Evolutionary conservation across 2,797 vertebrate species (phyloP).

Genomic region (Schizopygopsis malacanthus): DNA sequence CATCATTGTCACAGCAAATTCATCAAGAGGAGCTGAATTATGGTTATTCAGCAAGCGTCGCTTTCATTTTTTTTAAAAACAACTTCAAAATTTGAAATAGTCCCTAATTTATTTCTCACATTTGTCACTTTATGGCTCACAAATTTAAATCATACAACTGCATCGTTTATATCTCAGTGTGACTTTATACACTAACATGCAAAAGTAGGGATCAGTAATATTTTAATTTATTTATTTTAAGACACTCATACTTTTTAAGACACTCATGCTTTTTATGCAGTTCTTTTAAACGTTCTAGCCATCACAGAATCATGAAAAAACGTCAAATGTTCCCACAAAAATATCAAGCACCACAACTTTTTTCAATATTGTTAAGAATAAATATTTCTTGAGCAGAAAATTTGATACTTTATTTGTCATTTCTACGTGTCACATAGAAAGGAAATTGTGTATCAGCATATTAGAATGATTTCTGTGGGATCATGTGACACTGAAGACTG

Average conservation of each 20-base stretch:
- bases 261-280: too few species aligned
- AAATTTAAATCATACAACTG: not conserved
- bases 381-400: not conserved
- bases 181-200: not conserved
- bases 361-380: not conserved
- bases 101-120: not conserved
- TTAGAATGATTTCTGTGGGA: not conserved
- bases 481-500: not conserved
- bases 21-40: too few species aligned
- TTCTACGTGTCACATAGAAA: too few species aligned
- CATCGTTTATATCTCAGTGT: not conserved
- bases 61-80: too few species aligned
- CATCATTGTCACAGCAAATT: too few species aligned
- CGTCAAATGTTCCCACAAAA: not conserved
- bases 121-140: not conserved
- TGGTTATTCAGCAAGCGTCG: too few species aligned
- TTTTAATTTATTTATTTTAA: not conserved
- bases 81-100: not conserved
- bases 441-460: not conserved
- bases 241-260: too few species aligned
- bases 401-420: too few species aligned
- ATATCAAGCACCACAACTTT: not conserved
- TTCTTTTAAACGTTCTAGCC: too few species aligned
- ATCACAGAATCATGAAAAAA: too few species aligned
- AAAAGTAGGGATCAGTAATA: not conserved